phyloP scores from a whole-genome alignment of 2,113 vertebrate species.

The Pithys albifrons region DNA sequence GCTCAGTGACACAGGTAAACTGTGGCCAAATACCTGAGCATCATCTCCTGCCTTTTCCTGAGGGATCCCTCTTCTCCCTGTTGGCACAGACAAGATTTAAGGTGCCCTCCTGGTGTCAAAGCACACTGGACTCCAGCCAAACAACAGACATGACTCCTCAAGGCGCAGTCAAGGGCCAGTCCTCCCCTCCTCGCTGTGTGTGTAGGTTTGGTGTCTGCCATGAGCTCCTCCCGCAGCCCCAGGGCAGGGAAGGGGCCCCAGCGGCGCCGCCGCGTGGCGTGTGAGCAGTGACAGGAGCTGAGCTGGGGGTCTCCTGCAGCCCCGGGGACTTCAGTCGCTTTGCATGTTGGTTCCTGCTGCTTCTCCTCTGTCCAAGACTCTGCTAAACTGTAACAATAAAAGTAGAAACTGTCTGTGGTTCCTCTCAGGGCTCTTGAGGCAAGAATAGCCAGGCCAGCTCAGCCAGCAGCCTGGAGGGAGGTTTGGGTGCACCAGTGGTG shows the following conservation, averaged over 20 bases:
- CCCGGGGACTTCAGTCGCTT: not conserved
- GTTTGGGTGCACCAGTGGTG: not conserved
- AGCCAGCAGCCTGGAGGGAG: not conserved
- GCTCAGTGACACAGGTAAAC: not conserved
- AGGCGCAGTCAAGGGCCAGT: not conserved
- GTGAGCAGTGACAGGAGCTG: not conserved
- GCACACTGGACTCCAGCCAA: not conserved
- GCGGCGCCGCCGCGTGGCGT: fast-evolving
- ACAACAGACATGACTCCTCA: fast-evolving
- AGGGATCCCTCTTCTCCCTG: not conserved
- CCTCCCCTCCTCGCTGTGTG: not conserved
- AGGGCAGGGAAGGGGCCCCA: not conserved
- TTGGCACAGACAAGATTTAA: not conserved
- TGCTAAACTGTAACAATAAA: not conserved
- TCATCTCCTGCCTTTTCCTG: not conserved
- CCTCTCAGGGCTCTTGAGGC: not conserved
- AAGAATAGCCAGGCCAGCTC: not conserved
- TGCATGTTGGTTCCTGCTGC: conserved; percentile 65
- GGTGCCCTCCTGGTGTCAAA: not conserved
- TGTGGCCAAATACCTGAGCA: not conserved
- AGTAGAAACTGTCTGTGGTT: not conserved
- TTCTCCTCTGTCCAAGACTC: not conserved
- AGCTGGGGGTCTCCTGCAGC: not conserved
- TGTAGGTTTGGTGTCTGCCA: not conserved
- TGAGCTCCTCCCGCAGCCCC: fast-evolving